Evolutionary conservation across 2,888 invertebrate species (phyloP).

Genomic region (Lysandra coridon): DNA sequence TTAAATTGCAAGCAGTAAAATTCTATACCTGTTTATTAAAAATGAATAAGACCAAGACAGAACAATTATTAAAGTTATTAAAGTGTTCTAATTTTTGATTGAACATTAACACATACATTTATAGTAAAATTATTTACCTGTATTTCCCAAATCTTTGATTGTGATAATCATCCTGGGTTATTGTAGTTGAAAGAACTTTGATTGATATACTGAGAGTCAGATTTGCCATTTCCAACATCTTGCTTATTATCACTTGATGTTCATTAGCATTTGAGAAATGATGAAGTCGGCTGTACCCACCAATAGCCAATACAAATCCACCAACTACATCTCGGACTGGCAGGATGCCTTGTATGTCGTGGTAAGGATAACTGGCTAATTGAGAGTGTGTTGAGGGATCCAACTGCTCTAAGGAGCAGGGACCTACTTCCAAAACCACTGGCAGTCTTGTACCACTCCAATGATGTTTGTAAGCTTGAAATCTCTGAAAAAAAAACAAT

Average conservation of each 20-base stretch:
- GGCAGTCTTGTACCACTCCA: slow-evolving; percentile 97
- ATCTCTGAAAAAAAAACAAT: slow-evolving; percentile 79
- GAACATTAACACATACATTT: slow-evolving; percentile 4
- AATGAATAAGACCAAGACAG: slow-evolving; percentile 33
- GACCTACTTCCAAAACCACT: slow-evolving; percentile 94
- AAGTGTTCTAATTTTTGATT: too few relatives aligned
- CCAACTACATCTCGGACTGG: slow-evolving; percentile 94
- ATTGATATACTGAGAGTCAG: slow-evolving; percentile 91
- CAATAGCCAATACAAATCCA: slow-evolving; percentile 94
- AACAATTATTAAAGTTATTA: too few relatives aligned
- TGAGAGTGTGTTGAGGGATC: slow-evolving; percentile 92
- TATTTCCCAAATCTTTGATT: slow-evolving; percentile 94
- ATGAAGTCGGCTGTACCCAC: slow-evolving; percentile 95
- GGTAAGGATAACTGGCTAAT: slow-evolving; percentile 82
- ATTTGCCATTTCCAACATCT: slow-evolving; percentile 90
- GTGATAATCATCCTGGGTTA: slow-evolving; percentile 92
- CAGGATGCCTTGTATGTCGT: slow-evolving; percentile 71
- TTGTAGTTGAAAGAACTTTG: slow-evolving; percentile 90
- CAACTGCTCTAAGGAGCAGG: slow-evolving; percentile 94
- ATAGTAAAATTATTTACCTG: slow-evolving; percentile 79
- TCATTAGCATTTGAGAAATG: slow-evolving; percentile 91
- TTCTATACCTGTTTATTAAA: slow-evolving; percentile 22
- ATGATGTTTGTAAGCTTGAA: slow-evolving; percentile 95
- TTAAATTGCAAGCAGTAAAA: neutral
- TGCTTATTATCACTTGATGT: slow-evolving; percentile 92